A percentile compares a stretch with the other conserved stretches of the same genome.
These are phyloP conservation scores for Callyntrura sp. DNA, from an alignment of 2,888 invertebrate species.

Conservation along the genomic window DNA sequence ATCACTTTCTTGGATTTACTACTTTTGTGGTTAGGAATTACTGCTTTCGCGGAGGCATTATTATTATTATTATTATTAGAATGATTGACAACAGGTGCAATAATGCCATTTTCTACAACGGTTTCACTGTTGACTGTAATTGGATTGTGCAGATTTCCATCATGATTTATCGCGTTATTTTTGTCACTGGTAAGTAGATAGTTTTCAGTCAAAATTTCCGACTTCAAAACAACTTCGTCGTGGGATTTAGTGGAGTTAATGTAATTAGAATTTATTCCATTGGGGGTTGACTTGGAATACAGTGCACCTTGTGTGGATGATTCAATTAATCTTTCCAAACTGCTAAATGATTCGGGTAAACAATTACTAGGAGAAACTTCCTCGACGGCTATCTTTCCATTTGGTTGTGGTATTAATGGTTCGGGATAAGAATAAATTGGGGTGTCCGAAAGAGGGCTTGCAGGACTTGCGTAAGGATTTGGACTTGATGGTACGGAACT, in stretches of 20 bases:
- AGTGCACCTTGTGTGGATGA: constrained; percentile 65
- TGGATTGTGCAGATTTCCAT: constrained; percentile 33
- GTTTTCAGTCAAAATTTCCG: constrained; percentile 27
- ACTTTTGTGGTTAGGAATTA: constrained; percentile 67
- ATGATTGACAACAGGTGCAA: constrained; percentile 43
- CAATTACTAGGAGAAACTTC: constrained; percentile 38
- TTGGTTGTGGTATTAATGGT: constrained; percentile 67
- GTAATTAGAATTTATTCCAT: constrained; percentile 60
- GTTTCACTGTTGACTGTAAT: background rate
- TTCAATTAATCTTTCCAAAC: constrained; percentile 73
- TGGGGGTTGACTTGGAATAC: constrained; percentile 61
- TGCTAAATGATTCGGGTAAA: constrained; percentile 74
- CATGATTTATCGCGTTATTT: constrained; percentile 15
- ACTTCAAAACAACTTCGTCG: constrained; percentile 26
- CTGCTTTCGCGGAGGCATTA: constrained; percentile 36
- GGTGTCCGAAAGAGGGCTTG: constrained; percentile 66
- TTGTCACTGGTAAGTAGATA: constrained; percentile 21
- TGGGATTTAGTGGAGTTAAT: constrained; percentile 38
- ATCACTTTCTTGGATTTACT: constrained; percentile 63
- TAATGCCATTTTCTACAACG: constrained; percentile 67
- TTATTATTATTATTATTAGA: constrained; percentile 59
- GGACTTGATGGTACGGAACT: constrained; percentile 75
- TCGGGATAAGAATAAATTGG: constrained; percentile 68
- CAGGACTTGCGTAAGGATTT: constrained; percentile 67
- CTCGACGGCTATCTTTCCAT: constrained; percentile 35